Base-by-base conservation (phyloP, 2,797 vertebrate genomes). In the Lemur catta region DNA sequence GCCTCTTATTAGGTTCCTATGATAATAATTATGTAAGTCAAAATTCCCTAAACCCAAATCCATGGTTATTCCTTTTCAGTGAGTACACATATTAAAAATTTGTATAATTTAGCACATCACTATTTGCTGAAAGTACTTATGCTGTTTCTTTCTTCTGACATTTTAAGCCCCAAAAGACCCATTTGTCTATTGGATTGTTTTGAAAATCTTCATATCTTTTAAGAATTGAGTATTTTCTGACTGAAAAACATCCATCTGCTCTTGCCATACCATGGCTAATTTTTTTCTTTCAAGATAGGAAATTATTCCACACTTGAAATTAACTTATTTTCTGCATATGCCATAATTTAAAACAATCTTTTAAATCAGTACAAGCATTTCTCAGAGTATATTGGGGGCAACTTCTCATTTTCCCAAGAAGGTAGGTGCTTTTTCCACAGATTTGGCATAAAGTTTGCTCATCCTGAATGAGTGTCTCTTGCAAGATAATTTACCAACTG, bases 361-460 rank as follows among this genome's bases (percentile, higher is more conserved):
- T 95, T 8, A 94, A 81, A 92, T 88, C 85, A 86, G 43, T 90
- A 57, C 30, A 78, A 90, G 11, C 50, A 82, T 80, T 84, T 94
- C 24, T 93, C 50, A 92, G 43, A 86, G 38, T 84, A 59, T 88
- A 81, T 75, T 3, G 18, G 43, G 61, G 17, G 18, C 4, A 91
- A 63, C 18, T 61, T 97, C 46, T 85, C 71, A 15, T 74, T 75
- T 94, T 55, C 63, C 24, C 43, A 78, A 61, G 63, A 89, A 93
- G 1, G 10, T 17, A 85, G 33, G 30, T 69, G 28, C 30, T 92
- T 92, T 92, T 35, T 28, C 17, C 9, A 57, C 11, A 89, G n/a
- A 22, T 55, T 95, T 87, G 50, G 50, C 33, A 38, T 81, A 71
- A 74, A 67, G 38, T 85, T 93, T 69, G 50, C 50, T 79, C 52